Evolutionary conservation across 2,113 vertebrate species (phyloP), one percentile per base, ranked within the genome.

Genomic region (Campylomormyrus numenius): DNA sequence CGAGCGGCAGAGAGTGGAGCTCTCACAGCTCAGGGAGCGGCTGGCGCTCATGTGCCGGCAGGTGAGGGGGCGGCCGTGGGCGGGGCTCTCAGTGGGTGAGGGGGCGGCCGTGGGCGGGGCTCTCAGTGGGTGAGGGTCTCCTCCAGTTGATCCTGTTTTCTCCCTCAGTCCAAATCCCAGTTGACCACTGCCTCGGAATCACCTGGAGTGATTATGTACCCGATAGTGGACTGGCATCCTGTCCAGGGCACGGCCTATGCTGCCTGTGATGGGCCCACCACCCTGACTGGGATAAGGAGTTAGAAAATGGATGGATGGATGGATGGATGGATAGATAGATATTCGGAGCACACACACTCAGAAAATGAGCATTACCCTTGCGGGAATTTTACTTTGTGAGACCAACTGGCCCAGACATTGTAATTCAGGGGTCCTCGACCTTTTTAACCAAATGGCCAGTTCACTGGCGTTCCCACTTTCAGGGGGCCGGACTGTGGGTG

Each of bases 31-130:
- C 91, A 97, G 97, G 83, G 97, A 98, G 93, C 94, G 97, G 74
- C 95, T 98, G 92, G 97, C 97, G 1, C 96, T 97, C 92, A 95
- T 98, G 95, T 97, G 97, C 94, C 96, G 97, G 94, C 97, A 98
- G 95, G 96, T 96, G 92, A 80, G 11, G 27, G 46, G 46, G 45
- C 77, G 17, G 2, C 46, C 24, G 84, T 27, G 19, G 83, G 2
- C 56, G 80, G 21, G 45, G 58, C 50, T 52, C 9, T 45, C 21
- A 45, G 27, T 62, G 56, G 17, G 21, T 62, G 17, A 1, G 56
- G n/a, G 45, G 49, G 45, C 85, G 19, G 1, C 46, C 24, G 83
- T 27, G 19, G 83, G 2, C 50, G 85, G 21, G 45, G 58, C 50
- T 46, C 9, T 45, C 21, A 45, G 27, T 62, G 56, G 17, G 27